Evolutionary conservation across 2,888 invertebrate genomes (phyloP), one percentile per base, ranked within the genome.

Genomic region (Drosophila ustulata): DNA sequence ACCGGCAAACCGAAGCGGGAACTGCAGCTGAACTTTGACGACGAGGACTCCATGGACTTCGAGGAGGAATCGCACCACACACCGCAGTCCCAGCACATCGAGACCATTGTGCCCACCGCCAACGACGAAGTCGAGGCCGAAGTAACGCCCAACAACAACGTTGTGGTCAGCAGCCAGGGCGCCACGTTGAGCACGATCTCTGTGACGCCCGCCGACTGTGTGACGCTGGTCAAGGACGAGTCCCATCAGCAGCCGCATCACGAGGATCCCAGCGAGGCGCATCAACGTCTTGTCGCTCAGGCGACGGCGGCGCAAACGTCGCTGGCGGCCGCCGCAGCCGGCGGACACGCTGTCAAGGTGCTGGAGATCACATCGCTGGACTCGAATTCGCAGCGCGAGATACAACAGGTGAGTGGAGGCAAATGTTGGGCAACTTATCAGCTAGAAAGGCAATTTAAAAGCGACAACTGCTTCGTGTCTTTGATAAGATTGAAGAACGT

Each of bases 301-400:
- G 89, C 85, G 49, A 75, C 72, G 30, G 64, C 90, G 8, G 71
- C 89, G 9, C 77, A 87, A 46, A 66, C 75, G 34, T 66, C 87
- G 53, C 18, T 89, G 47, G 52, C 88, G 18, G 62, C 90, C 1
- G 77, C 80, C 3, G 63, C 82, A 1, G 59, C 80, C 0, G 78
- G 88, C 7, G 83, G 80, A 0, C 85, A 85, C 63, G 92, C 92
- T 8, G 92, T 91, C 0, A 91, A 91, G 49, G 91, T 91, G 37
- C 73, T 91, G 5, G 91, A 91, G 70, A 91, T 91, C 8, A 91
- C 91, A 52, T 91, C 91, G 3, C 80, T 91, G 32, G 91, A 91
- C 66, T 90, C 91, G 0, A 91, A 92, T 77, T 92, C 92, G 0
- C 91, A 91, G 73, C 90, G 91, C 18, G 91, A 91, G 68, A 91